These are phyloP conservation scores for Drosophila borborema DNA, from an alignment of 2,888 invertebrate species.

Conservation along the genomic window DNA sequence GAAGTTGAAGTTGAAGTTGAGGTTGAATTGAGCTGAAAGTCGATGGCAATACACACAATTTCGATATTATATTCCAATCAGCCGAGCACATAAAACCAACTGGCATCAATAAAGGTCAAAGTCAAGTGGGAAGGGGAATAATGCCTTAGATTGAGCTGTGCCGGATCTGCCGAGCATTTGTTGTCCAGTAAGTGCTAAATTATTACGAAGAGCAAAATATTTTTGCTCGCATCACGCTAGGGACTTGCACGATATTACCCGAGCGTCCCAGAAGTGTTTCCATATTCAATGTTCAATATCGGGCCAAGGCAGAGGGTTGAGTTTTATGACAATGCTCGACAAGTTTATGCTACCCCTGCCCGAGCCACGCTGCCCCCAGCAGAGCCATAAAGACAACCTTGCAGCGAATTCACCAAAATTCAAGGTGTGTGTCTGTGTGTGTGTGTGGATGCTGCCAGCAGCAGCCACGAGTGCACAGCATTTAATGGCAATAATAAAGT, in stretches of 20 bases:
- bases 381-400: conserved; percentile 75
- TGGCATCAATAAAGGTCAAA: conserved; percentile 66
- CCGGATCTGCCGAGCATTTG: background rate
- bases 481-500: conserved; percentile 76
- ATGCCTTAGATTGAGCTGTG: background rate
- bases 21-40: background rate
- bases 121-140: conserved; percentile 3
- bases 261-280: conserved; percentile 39
- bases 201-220: conserved; percentile 29
- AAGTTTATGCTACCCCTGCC: conserved; percentile 74
- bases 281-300: conserved; percentile 43
- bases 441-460: background rate
- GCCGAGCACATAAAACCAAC: conserved; percentile 84
- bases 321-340: conserved; percentile 67
- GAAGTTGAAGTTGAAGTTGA: background rate
- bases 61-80: conserved; percentile 85
- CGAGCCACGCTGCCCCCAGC: conserved; percentile 63
- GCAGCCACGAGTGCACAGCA: conserved; percentile 24
- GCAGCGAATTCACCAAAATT: conserved; percentile 35
- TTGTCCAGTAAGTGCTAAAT: conserved; percentile 25
- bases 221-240: conserved; percentile 28
- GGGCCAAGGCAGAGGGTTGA: conserved; percentile 29
- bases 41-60: conserved; percentile 60
- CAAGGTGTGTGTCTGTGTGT: conserved; percentile 20
- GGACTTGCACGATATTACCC: conserved; percentile 31